These are phyloP conservation scores for Aleiodes sp. DNA, from an alignment of 1,140 invertebrate species.

Conservation along the genomic window DNA sequence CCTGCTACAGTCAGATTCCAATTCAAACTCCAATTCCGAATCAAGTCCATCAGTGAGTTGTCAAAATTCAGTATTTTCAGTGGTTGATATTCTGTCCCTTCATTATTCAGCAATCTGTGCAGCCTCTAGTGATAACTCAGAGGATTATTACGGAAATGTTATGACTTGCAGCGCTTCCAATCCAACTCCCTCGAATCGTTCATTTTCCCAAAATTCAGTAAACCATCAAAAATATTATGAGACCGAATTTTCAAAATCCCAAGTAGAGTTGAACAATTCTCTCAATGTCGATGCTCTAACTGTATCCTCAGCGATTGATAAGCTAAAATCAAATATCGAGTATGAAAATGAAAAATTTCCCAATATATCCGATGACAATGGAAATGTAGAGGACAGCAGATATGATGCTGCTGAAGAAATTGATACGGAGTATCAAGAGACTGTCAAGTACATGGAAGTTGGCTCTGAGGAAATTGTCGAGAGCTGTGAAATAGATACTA, in stretches of 20 bases:
- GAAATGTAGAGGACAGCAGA: constrained; percentile 51
- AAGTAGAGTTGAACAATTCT: not conserved
- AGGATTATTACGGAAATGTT: constrained; percentile 59
- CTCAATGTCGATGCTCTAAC: not conserved
- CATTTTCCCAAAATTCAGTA: not conserved
- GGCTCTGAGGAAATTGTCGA: constrained; percentile 65
- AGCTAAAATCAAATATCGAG: too few species aligned
- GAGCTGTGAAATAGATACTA: constrained; percentile 65
- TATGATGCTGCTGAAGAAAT: constrained; percentile 53
- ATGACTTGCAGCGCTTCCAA: constrained; percentile 44
- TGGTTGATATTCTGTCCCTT: constrained; percentile 55
- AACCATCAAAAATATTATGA: not conserved
- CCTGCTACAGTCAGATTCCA: constrained; percentile 54
- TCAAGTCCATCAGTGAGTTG: too few species aligned
- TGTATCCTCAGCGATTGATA: too few species aligned
- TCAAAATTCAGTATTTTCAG: constrained; percentile 29
- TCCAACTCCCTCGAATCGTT: not conserved
- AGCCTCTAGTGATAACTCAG: constrained; percentile 43
- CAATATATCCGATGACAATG: constrained; percentile 39
- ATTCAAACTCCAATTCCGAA: too few species aligned
- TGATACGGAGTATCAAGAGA: constrained; percentile 55
- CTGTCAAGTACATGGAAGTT: constrained; percentile 60
- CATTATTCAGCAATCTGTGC: constrained; percentile 58
- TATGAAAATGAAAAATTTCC: too few species aligned
- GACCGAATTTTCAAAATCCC: not conserved